Evolutionary conservation across 2,113 vertebrate species (phyloP).

Genomic region (Rhinopomastus cyanomelas): DNA sequence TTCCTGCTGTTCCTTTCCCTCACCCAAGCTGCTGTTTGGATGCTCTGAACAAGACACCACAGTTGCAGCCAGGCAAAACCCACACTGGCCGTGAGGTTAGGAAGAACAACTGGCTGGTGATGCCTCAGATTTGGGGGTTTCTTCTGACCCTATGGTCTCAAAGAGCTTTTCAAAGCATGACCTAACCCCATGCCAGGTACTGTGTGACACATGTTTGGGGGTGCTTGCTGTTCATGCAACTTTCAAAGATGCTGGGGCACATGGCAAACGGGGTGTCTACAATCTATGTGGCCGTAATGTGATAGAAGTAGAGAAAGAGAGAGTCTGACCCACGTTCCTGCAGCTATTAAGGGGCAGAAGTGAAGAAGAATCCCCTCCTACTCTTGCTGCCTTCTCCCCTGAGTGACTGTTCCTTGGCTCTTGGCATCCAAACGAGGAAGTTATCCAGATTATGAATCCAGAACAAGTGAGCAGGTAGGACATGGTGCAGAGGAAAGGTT

Average conservation of each 20-base stretch:
- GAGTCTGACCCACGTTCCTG: slow-evolving; percentile 41
- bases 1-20: not conserved
- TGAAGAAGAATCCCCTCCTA: slow-evolving; percentile 6
- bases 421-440: slow-evolving; percentile 47
- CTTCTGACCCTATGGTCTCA: not conserved
- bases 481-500: not conserved
- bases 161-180: not conserved
- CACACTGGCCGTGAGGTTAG: not conserved
- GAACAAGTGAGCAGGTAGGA: not conserved
- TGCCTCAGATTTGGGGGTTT: not conserved
- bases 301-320: slow-evolving; percentile 19
- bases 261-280: rapidly evolving
- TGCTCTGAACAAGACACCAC: not conserved
- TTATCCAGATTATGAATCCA: not conserved
- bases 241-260: not conserved
- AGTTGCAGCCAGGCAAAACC: not conserved
- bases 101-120: not conserved
- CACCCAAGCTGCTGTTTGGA: not conserved
- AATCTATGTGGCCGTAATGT: not conserved
- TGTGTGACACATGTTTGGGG: not conserved
- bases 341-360: slow-evolving; percentile 61
- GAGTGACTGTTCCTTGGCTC: slow-evolving; percentile 25
- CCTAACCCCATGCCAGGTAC: not conserved
- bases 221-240: not conserved
- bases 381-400: slow-evolving; percentile 23